phyloP scores from a whole-genome alignment of 2,113 vertebrate genomes.

The Sturnira hondurensis region DNA sequence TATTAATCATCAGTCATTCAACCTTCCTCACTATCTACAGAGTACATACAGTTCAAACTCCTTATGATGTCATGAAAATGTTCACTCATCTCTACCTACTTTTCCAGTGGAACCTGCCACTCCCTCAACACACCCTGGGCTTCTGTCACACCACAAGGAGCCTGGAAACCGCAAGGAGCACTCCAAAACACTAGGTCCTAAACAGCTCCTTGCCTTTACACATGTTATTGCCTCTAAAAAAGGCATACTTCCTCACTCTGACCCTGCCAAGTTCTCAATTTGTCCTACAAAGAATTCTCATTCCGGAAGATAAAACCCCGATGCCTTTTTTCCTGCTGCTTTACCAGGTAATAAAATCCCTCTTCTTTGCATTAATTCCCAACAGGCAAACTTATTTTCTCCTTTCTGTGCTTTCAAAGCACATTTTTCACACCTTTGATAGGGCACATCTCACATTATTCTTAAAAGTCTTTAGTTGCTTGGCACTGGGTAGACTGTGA shows the following conservation, averaged over 20 bases:
- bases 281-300: not conserved
- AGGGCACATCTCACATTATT: slow-evolving; percentile 3
- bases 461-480: slow-evolving; percentile 12
- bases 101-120: not conserved
- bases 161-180: not conserved
- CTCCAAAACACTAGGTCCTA: not conserved
- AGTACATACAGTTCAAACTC: not conserved
- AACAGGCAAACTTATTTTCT: slow-evolving; percentile 26
- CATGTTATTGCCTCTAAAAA: not conserved
- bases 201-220: not conserved
- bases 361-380: not conserved
- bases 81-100: not conserved
- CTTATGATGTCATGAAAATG: not conserved
- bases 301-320: not conserved
- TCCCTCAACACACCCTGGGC: not conserved
- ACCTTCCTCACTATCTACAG: not conserved
- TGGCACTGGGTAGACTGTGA: not conserved
- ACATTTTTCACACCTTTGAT: slow-evolving; percentile 7
- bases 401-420: slow-evolving; percentile 6
- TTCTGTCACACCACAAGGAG: not conserved
- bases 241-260: not conserved
- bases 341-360: not conserved
- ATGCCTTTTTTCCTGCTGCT: not conserved
- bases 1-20: not conserved
- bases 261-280: not conserved